A percentile compares a stretch with the other conserved stretches of the same genome.
These are phyloP conservation scores for Cyclopterus lumpus DNA, from an alignment of 2,797 vertebrate species.

Conservation along the genomic window DNA sequence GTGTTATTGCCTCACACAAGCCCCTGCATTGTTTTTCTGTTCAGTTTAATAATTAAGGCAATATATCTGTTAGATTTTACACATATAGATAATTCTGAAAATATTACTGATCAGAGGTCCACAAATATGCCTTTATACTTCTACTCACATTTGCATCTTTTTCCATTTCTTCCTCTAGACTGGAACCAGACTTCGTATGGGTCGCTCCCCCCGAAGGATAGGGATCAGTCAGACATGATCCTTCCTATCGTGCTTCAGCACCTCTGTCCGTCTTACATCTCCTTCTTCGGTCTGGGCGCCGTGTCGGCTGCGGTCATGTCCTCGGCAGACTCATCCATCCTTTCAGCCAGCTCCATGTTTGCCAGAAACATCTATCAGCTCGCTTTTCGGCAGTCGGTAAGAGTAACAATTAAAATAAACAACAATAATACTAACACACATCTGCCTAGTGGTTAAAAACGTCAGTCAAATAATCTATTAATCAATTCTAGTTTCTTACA, in stretches of 20 bases:
- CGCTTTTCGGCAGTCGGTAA: conserved; percentile 96
- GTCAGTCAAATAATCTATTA: conserved; percentile 26
- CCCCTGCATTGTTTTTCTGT: not conserved
- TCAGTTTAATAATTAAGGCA: not conserved
- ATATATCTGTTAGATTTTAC: not conserved
- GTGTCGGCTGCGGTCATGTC: conserved; percentile 99
- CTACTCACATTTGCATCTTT: not conserved
- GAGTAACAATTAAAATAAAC: conserved; percentile 48
- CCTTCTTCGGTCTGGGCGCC: conserved; percentile 95
- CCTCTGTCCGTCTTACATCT: conserved; percentile 93
- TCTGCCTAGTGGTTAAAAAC: conserved; percentile 8
- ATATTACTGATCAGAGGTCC: not conserved
- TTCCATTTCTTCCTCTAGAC: conserved; percentile 77
- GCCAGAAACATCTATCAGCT: conserved; percentile 97
- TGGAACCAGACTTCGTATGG: conserved; percentile 95
- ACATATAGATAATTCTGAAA: not conserved
- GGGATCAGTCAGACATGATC: conserved; percentile 95
- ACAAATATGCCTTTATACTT: not conserved
- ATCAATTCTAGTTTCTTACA: conserved; percentile 32
- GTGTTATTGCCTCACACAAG: conserved; percentile 2
- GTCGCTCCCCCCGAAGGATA: conserved; percentile 84
- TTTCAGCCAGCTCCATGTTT: conserved; percentile 99
- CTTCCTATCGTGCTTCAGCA: conserved; percentile 96
- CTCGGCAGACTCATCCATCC: conserved; percentile 96
- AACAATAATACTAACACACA: conserved; percentile 2